A percentile compares a stretch with the other conserved stretches of the same genome.
These are phyloP conservation scores for Epistrophe grossulariae DNA, from an alignment of 2,888 invertebrate genomes.

Conservation along the genomic window DNA sequence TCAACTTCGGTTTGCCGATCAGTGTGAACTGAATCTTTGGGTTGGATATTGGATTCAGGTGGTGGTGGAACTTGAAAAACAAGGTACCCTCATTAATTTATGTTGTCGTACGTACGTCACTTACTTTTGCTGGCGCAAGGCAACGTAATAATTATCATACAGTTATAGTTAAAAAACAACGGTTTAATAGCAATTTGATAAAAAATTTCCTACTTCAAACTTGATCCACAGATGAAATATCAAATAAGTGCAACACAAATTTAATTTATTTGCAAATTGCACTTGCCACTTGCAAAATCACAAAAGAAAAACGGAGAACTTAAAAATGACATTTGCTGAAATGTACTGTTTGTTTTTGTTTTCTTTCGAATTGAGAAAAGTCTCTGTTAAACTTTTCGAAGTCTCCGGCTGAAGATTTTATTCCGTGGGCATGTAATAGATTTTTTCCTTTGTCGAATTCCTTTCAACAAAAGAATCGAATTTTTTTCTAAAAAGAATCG, in stretches of 20 bases:
- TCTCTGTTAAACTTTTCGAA: background rate
- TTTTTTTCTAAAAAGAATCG: no score
- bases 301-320: background rate
- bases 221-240: background rate
- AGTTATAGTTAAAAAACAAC: background rate
- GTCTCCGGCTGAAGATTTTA: no score
- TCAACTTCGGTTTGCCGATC: constrained; percentile 59
- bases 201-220: background rate
- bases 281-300: background rate
- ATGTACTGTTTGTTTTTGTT: background rate
- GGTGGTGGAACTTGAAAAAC: constrained; percentile 30
- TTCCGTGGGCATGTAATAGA: no score
- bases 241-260: background rate
- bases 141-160: background rate
- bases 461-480: no score
- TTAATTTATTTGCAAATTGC: background rate
- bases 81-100: constrained; percentile 8
- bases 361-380: background rate
- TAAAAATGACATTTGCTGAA: background rate
- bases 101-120: background rate
- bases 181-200: background rate
- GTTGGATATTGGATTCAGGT: constrained; percentile 12
- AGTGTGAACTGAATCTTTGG: constrained; percentile 53
- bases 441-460: no score
- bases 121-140: background rate